These are phyloP conservation scores for Acrocephalus scirpaceus DNA, from an alignment of 2,797 vertebrate species.

Conservation along the genomic window DNA sequence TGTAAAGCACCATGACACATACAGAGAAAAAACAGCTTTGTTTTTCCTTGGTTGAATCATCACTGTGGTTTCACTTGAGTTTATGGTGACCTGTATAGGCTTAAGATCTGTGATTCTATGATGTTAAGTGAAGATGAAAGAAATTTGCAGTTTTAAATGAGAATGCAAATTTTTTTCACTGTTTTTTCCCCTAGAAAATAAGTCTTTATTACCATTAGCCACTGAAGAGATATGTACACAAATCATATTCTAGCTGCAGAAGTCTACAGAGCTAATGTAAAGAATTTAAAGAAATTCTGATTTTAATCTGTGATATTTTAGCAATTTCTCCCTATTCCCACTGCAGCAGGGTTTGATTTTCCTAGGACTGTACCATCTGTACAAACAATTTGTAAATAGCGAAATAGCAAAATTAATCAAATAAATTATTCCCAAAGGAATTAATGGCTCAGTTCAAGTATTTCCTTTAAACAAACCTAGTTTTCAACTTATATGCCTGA, in stretches of 20 bases:
- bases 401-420: conserved; percentile 28
- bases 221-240: background rate
- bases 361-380: background rate
- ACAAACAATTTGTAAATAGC: conserved; percentile 27
- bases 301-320: background rate
- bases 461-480: conserved; percentile 20
- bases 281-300: background rate
- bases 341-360: background rate
- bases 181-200: background rate
- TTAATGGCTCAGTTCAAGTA: conserved; percentile 14
- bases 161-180: background rate
- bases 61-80: background rate
- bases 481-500: background rate
- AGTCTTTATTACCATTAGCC: background rate
- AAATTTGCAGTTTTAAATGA: background rate
- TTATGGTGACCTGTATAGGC: background rate
- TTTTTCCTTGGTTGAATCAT: background rate
- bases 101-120: background rate
- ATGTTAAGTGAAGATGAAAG: background rate
- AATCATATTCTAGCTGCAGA: background rate
- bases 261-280: background rate
- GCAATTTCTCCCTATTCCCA: background rate
- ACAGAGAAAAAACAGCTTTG: background rate
- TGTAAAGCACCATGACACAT: background rate
- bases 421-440: conserved; percentile 51